Evolutionary conservation across 2,888 invertebrate genomes (phyloP).

Genomic region (Brachyopa scutellaris): DNA sequence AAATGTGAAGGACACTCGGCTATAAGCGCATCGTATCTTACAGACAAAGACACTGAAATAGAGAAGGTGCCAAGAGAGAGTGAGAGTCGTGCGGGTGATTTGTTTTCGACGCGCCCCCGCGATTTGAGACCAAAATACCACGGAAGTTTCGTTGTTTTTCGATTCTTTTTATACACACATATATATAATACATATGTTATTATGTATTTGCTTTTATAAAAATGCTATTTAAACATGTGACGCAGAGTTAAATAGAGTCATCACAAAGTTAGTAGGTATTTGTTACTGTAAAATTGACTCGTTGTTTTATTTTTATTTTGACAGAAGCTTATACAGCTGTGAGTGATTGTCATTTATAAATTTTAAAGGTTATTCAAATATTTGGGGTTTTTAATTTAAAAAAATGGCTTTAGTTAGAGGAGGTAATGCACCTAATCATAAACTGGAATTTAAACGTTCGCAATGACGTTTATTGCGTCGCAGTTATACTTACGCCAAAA

Average conservation of each 20-base stretch:
- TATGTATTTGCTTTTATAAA: constrained; percentile 26
- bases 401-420: too few relatives aligned
- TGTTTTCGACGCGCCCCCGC: constrained; percentile 39
- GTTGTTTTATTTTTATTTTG: background rate
- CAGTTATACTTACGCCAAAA: too few relatives aligned
- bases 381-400: too few relatives aligned
- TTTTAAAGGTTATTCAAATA: background rate
- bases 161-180: constrained; percentile 12
- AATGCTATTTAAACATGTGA: constrained; percentile 40
- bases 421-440: too few relatives aligned
- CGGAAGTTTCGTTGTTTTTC: background rate
- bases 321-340: background rate
- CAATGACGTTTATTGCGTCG: too few relatives aligned
- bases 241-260: constrained; percentile 42
- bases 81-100: constrained; percentile 27
- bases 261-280: constrained; percentile 23
- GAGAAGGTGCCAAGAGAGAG: constrained; percentile 5
- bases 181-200: too few relatives aligned
- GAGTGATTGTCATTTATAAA: background rate
- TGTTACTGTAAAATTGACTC: background rate
- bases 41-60: constrained; percentile 27
- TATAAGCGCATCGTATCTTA: constrained; percentile 22
- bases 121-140: constrained; percentile 22
- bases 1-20: constrained; percentile 41
- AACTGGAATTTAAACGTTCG: too few relatives aligned